Evolutionary conservation across 2,797 vertebrate genomes (phyloP), one percentile per base, ranked within the genome.

Genomic region (Labroides dimidiatus): DNA sequence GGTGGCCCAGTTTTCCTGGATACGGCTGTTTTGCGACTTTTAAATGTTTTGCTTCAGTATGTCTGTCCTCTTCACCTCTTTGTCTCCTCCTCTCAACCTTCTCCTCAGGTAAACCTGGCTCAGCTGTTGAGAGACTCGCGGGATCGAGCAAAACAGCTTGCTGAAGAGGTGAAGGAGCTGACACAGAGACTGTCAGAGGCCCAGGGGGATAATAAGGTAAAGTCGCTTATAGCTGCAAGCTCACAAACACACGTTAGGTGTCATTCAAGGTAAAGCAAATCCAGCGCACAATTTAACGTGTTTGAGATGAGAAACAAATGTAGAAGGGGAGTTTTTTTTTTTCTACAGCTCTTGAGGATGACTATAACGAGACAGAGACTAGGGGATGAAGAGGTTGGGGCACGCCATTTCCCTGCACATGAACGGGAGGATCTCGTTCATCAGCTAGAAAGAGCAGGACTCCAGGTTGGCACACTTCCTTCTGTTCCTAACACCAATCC

Each of bases 121-220:
- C 97, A 99, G 27, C 92, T 99, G 44, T 73, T 99, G 80, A 94
- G 95, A 82, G 95, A 99, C 74, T 95, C 96, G 21, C 95, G 96
- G 79, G 96, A 98, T 78, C 93, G 86, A 80, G 94, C 89, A 74
- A 97, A 95, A 70, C 93, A 93, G 81, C 95, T 98, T 17, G 82
- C 92, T 12, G 96, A 97, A 85, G 97, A 99, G 89, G 93, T 96
- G 72, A 97, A 96, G 91, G 96, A 99, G 80, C 94, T 99, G 85
- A 95, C 92, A 2, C 98, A 98, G 91, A 95, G 96, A 75, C 92
- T 99, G 45, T 89, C 91, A 27, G 98, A 99, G 92, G 96, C 96
- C 50, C 95, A 97, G 85, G 97, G 97, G 11, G 98, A 99, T 78
- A 99, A 98, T 92, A 99, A 99, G 97, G 98, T 99, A 50, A 56